These are phyloP conservation scores for Myoxocephalus aenaeus DNA, from an alignment of 2,797 vertebrate species.

Conservation along the genomic window DNA sequence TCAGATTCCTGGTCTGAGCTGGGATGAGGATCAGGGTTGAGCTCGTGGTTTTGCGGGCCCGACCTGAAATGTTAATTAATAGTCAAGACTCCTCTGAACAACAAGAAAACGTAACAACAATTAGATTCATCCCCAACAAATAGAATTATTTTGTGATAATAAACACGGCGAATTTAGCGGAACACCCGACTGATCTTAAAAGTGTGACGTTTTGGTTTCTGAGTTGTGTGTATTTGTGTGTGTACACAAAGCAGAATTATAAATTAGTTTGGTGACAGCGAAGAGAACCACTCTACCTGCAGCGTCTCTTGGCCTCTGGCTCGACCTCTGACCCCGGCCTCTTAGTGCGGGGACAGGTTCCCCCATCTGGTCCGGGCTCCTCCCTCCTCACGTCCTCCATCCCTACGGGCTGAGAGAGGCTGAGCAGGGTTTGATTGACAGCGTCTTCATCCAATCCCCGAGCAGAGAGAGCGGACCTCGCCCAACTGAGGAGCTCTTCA, in stretches of 20 bases:
- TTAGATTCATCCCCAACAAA: background rate
- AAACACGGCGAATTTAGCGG: background rate
- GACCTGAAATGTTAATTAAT: background rate
- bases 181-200: background rate
- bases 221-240: background rate
- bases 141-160: background rate
- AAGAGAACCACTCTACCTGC: slow-evolving; percentile 54
- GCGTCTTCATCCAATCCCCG: slow-evolving; percentile 84
- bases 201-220: background rate
- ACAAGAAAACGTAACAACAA: background rate
- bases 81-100: too few species aligned
- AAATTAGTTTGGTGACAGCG: background rate
- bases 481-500: slow-evolving; percentile 84
- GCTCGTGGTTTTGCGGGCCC: slow-evolving; percentile 43
- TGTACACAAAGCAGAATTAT: too few species aligned
- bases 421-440: slow-evolving; percentile 71
- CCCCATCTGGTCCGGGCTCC: background rate
- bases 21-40: background rate
- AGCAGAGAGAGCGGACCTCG: slow-evolving; percentile 75
- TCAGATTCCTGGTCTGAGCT: slow-evolving; percentile 5
- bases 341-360: background rate
- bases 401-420: slow-evolving; percentile 79
- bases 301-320: slow-evolving; percentile 28
- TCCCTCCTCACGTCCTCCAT: slow-evolving; percentile 51
- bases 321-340: background rate